Base-by-base conservation (phyloP, 2,113 vertebrate genomes). In the Antidorcas marsupialis region DNA sequence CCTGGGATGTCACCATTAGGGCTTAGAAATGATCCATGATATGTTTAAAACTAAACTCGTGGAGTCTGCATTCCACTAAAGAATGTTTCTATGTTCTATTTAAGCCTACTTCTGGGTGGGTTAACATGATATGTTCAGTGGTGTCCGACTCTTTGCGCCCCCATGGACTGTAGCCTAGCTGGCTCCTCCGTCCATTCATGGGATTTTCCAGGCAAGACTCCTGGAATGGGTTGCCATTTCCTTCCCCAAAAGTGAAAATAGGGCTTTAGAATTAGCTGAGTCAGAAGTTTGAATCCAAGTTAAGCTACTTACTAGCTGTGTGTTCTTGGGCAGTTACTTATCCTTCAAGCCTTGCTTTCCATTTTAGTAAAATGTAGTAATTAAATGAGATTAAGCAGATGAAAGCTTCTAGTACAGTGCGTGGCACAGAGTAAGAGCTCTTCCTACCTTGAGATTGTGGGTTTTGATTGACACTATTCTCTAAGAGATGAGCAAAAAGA, bases 31-130 rank as follows among this genome's bases (percentile, higher is more conserved):
- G 39, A 85, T 23, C 83, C 10, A 39, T 50, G 71, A 45, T 55
- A 55, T 95, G 25, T 91, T 89, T 59, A 47, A 33, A 84, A 67
- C n/a, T 36, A 30, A 74, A 81, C 25, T 62, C 21, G 36, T 36
- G 13, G 59, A 28, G 21, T 67, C 25, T 92, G 10, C 6, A 33
- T 88, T 91, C 23, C 25, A 52, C 33, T 91, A 85, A 21, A 74
- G 36, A 67, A 53, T 74, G 7, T 85, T 76, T 91, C 47, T 92
- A 10, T 81, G 87, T 95, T 94, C 78, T 33, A 9, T 64, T 43
- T 85, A 82, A 90, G 47, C 25, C 94, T 85, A 36, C 87, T 89
- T 19, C 60, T 50, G 53, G 43, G 21, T 47, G 27, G 21, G 52
- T 14, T 60, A 92, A 67, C 10, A 25, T 52, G 14, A 83, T 7